Evolutionary conservation across 2,888 invertebrate species (phyloP), one percentile per base, ranked within the genome.

Genomic region (Ctenicera cuprea): DNA sequence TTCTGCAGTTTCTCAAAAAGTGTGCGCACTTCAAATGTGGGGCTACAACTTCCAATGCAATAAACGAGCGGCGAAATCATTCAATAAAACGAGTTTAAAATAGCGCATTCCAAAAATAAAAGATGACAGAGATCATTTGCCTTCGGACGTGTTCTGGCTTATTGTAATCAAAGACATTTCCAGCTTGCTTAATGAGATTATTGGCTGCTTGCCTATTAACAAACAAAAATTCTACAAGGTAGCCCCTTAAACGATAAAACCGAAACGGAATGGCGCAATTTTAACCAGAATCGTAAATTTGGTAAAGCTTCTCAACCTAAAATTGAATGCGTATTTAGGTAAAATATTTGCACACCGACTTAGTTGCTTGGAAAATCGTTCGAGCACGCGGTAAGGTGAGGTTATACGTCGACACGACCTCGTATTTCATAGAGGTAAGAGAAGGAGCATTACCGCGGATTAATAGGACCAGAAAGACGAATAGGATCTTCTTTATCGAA

Each of bases 21-120:
- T 9, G 16, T 16, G 33, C 16, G 18, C 38, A 38, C 59, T 38
- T 38, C 4, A 20, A 30, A 37, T 16, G 33, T 3, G 8, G 33
- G 18, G 11, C 57, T 18, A 20, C n/a, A 20, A 20, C 38, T 38
- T 12, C 59, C 38, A 20, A n/a, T 20, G 38, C 59, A 59, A 57
- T 57, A 37, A 45, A n/a, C n/a, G n/a, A 14, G 43, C 4, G 14
- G 43, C 43, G 14, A 16, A 59, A 38, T 38, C 59, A 18, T 59
- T 59, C 59, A 59, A 59, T 59, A 59, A 59, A 59, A 59, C 38
- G 16, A 41, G 18, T 59, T 22, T 38, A 38, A 59, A 37, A 38
- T 38, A 59, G 38, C 30, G 5, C 11, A 37, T 14, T 41, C 38
- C 59, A 59, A 59, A 59, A 59, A 59, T 59, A 59, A 59, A n/a